Evolutionary conservation across 2,888 invertebrate genomes (phyloP).

Genomic region (Zygogramma bicolorata): DNA sequence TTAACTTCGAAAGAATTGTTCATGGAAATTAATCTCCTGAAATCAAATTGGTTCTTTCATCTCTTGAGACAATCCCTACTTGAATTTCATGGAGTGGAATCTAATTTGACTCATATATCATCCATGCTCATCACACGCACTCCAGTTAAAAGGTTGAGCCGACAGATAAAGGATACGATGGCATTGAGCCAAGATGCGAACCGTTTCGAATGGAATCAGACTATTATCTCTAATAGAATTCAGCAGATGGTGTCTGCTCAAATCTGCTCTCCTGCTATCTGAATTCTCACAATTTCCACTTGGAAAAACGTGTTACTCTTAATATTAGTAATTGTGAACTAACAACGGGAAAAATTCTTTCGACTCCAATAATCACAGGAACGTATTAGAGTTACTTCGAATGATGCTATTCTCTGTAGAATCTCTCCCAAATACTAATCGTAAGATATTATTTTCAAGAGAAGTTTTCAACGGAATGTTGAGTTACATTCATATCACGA

Average conservation of each 20-base stretch:
- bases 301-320: background rate
- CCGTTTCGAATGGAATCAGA: background rate
- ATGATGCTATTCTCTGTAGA: background rate
- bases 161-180: background rate
- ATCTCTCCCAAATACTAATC: background rate
- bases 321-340: background rate
- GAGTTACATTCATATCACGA: no score
- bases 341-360: background rate
- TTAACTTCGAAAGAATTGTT: no score
- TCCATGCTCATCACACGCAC: background rate
- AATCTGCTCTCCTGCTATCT: background rate
- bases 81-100: background rate
- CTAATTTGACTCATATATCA: background rate
- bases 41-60: no score
- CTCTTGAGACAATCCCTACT: no score
- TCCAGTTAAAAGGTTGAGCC: background rate
- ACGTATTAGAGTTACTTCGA: background rate
- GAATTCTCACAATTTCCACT: background rate
- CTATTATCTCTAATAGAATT: background rate
- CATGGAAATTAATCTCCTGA: no score
- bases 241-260: background rate
- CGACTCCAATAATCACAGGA: background rate
- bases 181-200: background rate
- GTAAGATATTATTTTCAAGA: background rate
- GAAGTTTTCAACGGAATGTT: background rate